These are phyloP conservation scores for Rhingia rostrata DNA, from an alignment of 2,888 invertebrate species.

Conservation along the genomic window DNA sequence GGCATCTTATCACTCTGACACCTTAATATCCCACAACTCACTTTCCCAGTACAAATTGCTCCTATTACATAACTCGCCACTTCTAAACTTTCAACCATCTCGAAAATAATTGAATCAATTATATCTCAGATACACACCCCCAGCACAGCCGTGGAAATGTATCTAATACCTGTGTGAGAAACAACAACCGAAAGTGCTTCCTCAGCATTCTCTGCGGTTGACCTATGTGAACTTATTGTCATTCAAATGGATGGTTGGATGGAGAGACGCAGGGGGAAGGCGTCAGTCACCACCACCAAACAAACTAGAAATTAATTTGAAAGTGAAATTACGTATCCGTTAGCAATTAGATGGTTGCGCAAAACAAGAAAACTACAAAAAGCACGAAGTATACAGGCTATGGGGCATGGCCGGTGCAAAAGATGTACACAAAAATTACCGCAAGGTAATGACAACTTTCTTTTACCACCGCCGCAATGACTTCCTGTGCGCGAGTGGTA, in stretches of 20 bases:
- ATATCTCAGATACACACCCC: background rate
- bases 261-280: background rate
- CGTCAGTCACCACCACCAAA: background rate
- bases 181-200: slow-evolving; percentile 41
- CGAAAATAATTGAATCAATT: slow-evolving; percentile 35
- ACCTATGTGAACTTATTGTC: slow-evolving; percentile 71
- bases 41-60: too few relatives aligned
- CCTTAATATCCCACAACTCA: too few relatives aligned
- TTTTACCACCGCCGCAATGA: slow-evolving; percentile 51
- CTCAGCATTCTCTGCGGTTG: slow-evolving; percentile 38
- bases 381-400: slow-evolving; percentile 32
- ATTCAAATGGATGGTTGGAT: slow-evolving; percentile 19
- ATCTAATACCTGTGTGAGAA: slow-evolving; percentile 13
- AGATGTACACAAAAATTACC: slow-evolving; percentile 47
- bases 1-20: too few relatives aligned
- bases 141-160: background rate
- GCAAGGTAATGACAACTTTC: slow-evolving; percentile 65
- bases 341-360: slow-evolving; percentile 62
- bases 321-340: slow-evolving; percentile 73
- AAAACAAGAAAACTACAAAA: slow-evolving; percentile 42
- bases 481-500: slow-evolving; percentile 69
- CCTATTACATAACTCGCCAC: too few relatives aligned
- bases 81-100: too few relatives aligned
- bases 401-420: slow-evolving; percentile 5
- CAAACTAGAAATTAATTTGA: slow-evolving; percentile 63